These are phyloP conservation scores for Neoarius graeffei DNA, from an alignment of 2,113 vertebrate genomes.

Conservation along the genomic window DNA sequence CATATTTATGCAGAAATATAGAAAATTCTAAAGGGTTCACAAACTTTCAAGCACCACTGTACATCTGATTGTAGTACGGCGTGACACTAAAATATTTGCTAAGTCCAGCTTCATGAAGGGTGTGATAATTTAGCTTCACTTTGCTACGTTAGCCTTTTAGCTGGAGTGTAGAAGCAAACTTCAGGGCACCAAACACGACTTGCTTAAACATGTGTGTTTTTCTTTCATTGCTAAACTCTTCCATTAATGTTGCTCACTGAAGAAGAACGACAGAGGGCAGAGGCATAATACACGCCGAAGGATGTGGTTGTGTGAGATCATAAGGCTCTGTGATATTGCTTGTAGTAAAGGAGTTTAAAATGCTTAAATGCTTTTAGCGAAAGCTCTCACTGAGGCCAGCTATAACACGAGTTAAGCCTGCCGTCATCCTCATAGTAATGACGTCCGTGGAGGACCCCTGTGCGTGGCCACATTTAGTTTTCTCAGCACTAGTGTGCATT, in stretches of 20 bases:
- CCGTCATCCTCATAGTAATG: conserved; percentile 24
- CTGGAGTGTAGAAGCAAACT: not conserved
- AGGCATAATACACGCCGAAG: conserved; percentile 47
- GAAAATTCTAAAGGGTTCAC: no score
- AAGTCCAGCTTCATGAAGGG: not conserved
- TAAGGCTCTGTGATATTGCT: not conserved
- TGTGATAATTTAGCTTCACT: not conserved
- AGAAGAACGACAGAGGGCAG: not conserved
- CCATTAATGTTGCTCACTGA: not conserved
- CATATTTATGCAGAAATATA: no score
- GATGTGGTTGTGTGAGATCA: conserved; percentile 32
- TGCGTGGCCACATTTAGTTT: conserved; percentile 23
- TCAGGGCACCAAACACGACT: not conserved
- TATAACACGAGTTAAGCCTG: conserved; percentile 25
- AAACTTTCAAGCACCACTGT: no score
- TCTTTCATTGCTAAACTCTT: not conserved
- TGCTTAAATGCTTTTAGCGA: not conserved
- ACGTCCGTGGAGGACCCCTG: conserved; percentile 9
- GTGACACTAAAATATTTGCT: not conserved
- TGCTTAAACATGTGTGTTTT: not conserved
- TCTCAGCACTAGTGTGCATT: conserved; percentile 10
- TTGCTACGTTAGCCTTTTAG: not conserved
- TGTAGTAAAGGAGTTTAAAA: not conserved
- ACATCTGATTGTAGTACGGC: not conserved
- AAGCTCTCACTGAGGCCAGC: not conserved